Evolutionary conservation across 2,888 invertebrate species (phyloP).

Genomic region (Arrhopalites spinosus): DNA sequence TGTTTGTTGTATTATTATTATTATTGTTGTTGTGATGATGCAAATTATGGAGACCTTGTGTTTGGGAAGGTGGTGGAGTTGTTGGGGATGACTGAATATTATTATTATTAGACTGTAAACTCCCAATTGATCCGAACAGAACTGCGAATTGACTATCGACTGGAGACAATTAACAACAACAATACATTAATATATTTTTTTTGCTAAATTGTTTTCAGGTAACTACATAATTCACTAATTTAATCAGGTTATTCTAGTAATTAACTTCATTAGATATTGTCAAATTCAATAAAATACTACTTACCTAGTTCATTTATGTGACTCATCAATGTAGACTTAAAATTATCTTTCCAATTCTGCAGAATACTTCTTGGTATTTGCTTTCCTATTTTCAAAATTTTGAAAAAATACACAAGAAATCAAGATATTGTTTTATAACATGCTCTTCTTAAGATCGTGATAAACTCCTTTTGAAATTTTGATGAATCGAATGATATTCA

Average conservation of each 20-base stretch:
- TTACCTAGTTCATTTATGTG: conserved; percentile 53
- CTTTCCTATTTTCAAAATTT: conserved; percentile 21
- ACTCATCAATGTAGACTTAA: conserved; percentile 51
- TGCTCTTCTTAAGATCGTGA: too few species aligned
- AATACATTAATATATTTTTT: too few species aligned
- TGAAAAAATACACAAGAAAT: not conserved
- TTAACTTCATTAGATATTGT: too few species aligned
- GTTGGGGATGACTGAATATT: conserved; percentile 1
- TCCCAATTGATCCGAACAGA: conserved; percentile 39
- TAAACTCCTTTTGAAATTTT: too few species aligned
- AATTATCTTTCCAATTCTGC: conserved; percentile 48
- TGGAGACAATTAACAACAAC: too few species aligned
- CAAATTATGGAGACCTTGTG: not conserved
- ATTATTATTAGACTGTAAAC: conserved; percentile 6
- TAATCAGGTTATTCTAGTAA: too few species aligned
- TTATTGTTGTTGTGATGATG: conserved; percentile 29
- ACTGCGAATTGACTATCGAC: conserved; percentile 53
- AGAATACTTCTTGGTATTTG: conserved; percentile 36
- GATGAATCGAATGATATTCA: too few species aligned
- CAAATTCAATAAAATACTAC: too few species aligned
- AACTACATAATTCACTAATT: too few species aligned
- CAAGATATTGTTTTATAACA: not conserved
- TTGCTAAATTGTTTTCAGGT: too few species aligned
- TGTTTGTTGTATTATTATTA: conserved; percentile 8
- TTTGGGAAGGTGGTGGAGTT: not conserved